Evolutionary conservation across 2,113 vertebrate species (phyloP).

Genomic region (Lagopus muta): DNA sequence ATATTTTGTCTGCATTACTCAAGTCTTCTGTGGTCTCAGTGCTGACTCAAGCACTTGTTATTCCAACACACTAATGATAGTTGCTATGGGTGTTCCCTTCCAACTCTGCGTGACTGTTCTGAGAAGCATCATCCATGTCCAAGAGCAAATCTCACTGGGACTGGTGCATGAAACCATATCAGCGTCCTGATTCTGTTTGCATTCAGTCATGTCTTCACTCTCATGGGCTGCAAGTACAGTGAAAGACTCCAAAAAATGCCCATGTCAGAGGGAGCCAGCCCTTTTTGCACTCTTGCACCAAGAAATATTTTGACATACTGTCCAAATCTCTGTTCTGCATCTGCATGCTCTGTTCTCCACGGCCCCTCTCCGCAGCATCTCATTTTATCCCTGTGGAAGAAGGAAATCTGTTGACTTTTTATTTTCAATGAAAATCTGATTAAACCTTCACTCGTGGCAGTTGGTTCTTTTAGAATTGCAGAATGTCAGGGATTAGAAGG

Average conservation of each 20-base stretch:
- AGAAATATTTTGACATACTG: background rate
- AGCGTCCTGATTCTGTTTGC: background rate
- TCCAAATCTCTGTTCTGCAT: fast-evolving
- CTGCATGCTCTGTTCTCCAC: background rate
- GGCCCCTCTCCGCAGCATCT: background rate
- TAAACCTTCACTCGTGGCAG: background rate
- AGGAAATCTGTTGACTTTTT: background rate
- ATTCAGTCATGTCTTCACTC: background rate
- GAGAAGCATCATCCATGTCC: background rate
- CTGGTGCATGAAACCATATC: background rate
- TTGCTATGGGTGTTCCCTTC: background rate
- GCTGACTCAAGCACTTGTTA: conserved; percentile 6
- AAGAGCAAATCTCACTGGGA: background rate
- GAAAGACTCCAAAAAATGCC: background rate
- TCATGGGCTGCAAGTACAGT: background rate
- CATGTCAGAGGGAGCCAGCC: background rate
- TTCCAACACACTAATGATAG: background rate
- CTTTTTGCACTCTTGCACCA: background rate
- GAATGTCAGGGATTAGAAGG: too few relatives aligned
- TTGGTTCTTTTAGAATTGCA: too few relatives aligned
- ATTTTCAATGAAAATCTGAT: background rate
- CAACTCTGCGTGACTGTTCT: background rate
- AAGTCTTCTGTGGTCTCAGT: background rate
- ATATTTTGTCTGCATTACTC: background rate
- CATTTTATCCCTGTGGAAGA: background rate